Evolutionary conservation across 1,140 invertebrate species (phyloP), one percentile per base, ranked within the genome.

Genomic region (Drosophila teissieri): DNA sequence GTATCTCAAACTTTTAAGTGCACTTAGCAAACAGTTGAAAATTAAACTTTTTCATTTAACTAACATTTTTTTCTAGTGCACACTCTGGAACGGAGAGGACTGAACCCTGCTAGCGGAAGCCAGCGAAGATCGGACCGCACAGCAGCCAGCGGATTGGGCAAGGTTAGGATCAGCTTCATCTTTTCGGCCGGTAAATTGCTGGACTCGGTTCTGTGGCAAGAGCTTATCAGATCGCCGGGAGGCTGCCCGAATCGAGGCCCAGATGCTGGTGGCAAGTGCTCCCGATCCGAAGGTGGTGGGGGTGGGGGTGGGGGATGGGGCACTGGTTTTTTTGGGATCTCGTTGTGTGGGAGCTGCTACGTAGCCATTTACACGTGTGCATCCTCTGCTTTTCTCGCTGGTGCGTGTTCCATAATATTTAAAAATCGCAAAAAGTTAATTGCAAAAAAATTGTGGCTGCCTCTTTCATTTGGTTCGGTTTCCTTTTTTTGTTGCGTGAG

Each of bases 341-440:
- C 54, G 42, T 40, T 75, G 73, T 76, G 73, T 76, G 73, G 73
- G 73, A 74, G 77, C 78, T 58, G 77, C 49, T 57, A 24, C 61
- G 54, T 19, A 17, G 44, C 57, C 37, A 60, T 53, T 56, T 78
- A 73, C 68, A 70, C 64, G 68, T 64, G 74, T 70, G 53, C 45
- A 22, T 39, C 24, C 54, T 24, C 17, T 12, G 31, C 6, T 24
- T 24, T 45, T 10, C 7, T 19, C 15, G 36, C 53, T n/a, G 27
- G 83, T 89, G 84, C 84, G 84, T 89, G 84, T 89, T 89, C 62
- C 65, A 61, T 84, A 89, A 90, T 89, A 89, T 89, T 89, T 89
- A 89, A 89, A 88, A 86, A 84, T 78, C 81, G 49, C 53, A 64
- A 53, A 80, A 84, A 82, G 84, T 89, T 89, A 89, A 89, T 89